Evolutionary conservation across 2,113 vertebrate species (phyloP).

Genomic region (Hippoglossus stenolepis): DNA sequence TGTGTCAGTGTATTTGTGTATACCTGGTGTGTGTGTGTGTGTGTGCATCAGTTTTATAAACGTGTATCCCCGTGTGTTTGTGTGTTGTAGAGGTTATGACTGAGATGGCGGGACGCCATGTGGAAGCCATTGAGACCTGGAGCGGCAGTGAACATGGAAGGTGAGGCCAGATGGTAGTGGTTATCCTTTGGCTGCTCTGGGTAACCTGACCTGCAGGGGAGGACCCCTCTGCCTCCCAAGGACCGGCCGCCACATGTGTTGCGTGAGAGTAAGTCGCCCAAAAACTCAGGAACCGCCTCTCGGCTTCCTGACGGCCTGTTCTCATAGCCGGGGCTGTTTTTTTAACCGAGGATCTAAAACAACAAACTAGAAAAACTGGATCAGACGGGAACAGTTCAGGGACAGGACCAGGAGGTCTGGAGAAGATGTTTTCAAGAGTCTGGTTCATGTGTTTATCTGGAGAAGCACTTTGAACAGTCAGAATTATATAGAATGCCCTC

Average conservation of each 20-base stretch:
- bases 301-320: slow-evolving; percentile 65
- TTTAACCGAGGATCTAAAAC: slow-evolving; percentile 65
- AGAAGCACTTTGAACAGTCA: too few species aligned
- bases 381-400: slow-evolving; percentile 68
- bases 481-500: too few species aligned
- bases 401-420: slow-evolving; percentile 46
- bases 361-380: slow-evolving; percentile 48
- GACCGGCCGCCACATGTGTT: slow-evolving; percentile 78
- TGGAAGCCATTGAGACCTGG: slow-evolving; percentile 78
- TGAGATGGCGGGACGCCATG: slow-evolving; percentile 68
- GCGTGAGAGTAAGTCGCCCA: slow-evolving; percentile 78
- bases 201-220: slow-evolving; percentile 77
- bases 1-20: background rate
- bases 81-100: slow-evolving; percentile 57
- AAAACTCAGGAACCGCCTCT: slow-evolving; percentile 70
- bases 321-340: slow-evolving; percentile 55
- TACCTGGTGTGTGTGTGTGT: background rate
- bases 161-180: slow-evolving; percentile 79
- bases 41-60: slow-evolving; percentile 23
- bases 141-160: slow-evolving; percentile 61
- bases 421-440: slow-evolving; percentile 24
- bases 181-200: slow-evolving; percentile 76
- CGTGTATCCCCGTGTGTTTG: slow-evolving; percentile 40
- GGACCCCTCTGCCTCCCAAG: slow-evolving; percentile 70
- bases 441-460: too few species aligned